These are phyloP conservation scores for Trochalopteron elliotii DNA, from an alignment of 2,113 vertebrate species.

Conservation along the genomic window DNA sequence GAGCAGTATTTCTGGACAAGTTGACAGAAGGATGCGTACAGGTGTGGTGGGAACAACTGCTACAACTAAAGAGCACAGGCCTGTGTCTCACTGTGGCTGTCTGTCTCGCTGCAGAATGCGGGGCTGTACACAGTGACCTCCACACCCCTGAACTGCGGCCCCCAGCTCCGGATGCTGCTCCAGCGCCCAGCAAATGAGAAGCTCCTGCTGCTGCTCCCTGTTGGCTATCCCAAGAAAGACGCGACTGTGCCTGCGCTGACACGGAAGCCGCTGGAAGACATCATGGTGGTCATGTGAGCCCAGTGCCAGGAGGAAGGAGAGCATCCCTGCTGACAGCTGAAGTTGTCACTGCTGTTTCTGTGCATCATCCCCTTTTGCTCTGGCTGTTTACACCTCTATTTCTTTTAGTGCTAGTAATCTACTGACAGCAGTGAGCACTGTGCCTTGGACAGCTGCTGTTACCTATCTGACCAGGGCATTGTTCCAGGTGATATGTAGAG, in stretches of 20 bases:
- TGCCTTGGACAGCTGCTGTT: background rate
- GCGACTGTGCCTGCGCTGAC: conserved; percentile 86
- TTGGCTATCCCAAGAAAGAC: conserved; percentile 85
- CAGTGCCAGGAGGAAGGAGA: background rate
- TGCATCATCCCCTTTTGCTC: background rate
- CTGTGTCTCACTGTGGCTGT: background rate
- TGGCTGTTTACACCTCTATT: background rate
- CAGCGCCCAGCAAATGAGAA: conserved; percentile 89
- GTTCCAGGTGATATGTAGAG: background rate
- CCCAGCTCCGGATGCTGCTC: conserved; percentile 84
- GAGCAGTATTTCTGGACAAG: background rate
- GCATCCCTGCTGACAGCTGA: background rate
- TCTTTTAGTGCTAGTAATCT: background rate
- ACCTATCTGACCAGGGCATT: background rate
- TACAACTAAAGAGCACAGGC: background rate
- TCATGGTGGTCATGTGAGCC: conserved; percentile 82
- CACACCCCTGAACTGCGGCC: conserved; percentile 93
- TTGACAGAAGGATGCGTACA: background rate
- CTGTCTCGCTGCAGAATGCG: conserved; percentile 77
- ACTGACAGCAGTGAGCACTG: background rate
- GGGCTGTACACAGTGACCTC: conserved; percentile 92
- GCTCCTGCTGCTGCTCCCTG: conserved; percentile 89
- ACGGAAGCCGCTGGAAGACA: conserved; percentile 84
- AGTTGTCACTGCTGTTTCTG: background rate
- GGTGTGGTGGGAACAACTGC: background rate